A percentile compares a stretch with the other conserved stretches of the same genome.
Conservation (phyloP, 2,797 vertebrate genomes). For the Acipenser transmontanus region DNA sequence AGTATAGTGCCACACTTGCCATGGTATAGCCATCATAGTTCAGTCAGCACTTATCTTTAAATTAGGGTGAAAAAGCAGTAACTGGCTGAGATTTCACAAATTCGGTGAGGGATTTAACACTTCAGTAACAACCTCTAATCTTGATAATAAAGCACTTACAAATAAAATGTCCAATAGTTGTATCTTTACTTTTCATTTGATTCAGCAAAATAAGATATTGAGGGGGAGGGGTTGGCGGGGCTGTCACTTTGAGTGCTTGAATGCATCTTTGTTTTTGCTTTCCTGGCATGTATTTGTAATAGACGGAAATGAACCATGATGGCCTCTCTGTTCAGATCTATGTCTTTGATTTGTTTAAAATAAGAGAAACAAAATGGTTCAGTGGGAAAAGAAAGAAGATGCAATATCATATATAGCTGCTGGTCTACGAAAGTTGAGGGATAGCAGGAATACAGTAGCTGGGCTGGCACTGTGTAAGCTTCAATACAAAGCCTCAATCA, state of each 20-base stretch:
- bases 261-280: conserved; percentile 6
- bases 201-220: background rate
- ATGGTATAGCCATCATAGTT: no score
- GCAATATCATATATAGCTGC: no score
- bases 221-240: background rate
- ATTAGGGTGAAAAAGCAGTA: conserved; percentile 22
- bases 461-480: no score
- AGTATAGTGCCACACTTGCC: no score
- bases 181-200: conserved; percentile 14
- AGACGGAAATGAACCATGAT: conserved; percentile 2
- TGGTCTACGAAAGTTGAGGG: no score
- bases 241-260: conserved; percentile 22
- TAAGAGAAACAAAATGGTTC: background rate
- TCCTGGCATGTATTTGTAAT: conserved; percentile 2
- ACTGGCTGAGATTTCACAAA: conserved; percentile 24
- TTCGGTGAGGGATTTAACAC: conserved; percentile 18
- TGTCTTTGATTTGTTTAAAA: background rate
- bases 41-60: background rate
- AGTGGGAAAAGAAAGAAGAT: background rate
- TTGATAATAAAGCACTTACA: conserved; percentile 26
- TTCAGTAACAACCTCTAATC: conserved; percentile 18
- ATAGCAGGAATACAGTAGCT: no score
- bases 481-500: no score
- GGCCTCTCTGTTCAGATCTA: background rate
- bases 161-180: conserved; percentile 27